Base-by-base conservation (phyloP, 2,888 invertebrate genomes). In the Keiferia lycopersicella region DNA sequence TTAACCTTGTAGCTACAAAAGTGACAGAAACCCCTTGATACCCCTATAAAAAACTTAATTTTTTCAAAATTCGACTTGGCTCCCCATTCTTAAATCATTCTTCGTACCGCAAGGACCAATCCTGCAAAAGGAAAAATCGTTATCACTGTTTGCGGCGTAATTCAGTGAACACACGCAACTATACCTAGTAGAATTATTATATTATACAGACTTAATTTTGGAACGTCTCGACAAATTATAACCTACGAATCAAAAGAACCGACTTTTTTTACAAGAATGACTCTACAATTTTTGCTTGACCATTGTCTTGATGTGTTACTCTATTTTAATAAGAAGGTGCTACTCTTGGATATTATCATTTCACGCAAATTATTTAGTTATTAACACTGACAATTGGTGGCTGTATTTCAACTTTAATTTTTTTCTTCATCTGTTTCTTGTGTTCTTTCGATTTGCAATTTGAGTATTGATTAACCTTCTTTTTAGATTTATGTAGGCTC, bases 281-380 rank as follows among this genome's bases (percentile, higher is more conserved):
- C 68, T 75, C 68, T 66, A 62, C 74, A 67, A 65, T 56, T 64
- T 20, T 59, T 63, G 65, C 65, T 45, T n/a, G 16, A 8, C 65
- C 67, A 72, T 78, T 80, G 77, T 78, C 74, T 73, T 75, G 75
- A 76, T 75, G 69, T 79, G 78, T 84, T 85, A 83, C 78, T 82
- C 78, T 69, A 66, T 68, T 68, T 73, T 84, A 87, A 89, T 90
- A 84, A 82, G 75, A 70, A 80, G 80, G 79, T 83, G 86, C 73
- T 69, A 77, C 72, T 72, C 70, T 69, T 70, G 70, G 70, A 79
- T 81, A 76, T 34, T 71, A 79, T 48, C 84, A 90, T 91, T 91
- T 90, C 89, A 91, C 82, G 88, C 78, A 66, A 77, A 84, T 90
- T 83, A 87, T 77, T 82, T 79, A 66, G 64, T 76, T 76, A 84